phyloP scores from a whole-genome alignment of 2,888 invertebrate genomes.

The Xestia sexstrigata region DNA sequence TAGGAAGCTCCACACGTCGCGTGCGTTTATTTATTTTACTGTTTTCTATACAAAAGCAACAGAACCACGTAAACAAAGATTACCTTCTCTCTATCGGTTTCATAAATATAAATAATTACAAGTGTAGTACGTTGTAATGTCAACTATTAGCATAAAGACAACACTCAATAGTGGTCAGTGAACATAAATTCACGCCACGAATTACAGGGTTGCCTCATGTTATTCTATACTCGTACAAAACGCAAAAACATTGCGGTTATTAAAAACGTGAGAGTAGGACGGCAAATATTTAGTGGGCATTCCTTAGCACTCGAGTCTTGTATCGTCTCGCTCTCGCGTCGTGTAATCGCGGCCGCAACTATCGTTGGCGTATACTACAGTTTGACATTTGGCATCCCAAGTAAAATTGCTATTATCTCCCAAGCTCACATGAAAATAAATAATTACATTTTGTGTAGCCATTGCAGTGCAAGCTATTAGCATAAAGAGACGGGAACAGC shows the following conservation, averaged over 20 bases:
- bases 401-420: neutral
- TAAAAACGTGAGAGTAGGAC: slow-evolving; percentile 7
- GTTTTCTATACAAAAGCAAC: slow-evolving; percentile 21
- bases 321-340: neutral
- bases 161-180: slow-evolving; percentile 53
- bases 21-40: slow-evolving; percentile 32
- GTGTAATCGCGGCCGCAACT: neutral
- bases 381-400: neutral
- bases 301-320: neutral
- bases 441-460: slow-evolving; percentile 44
- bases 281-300: neutral
- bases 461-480: slow-evolving; percentile 53
- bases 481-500: slow-evolving; percentile 60
- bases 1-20: slow-evolving; percentile 42
- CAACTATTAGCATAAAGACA: slow-evolving; percentile 61
- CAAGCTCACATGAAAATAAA: slow-evolving; percentile 46
- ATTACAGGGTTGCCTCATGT: slow-evolving; percentile 48
- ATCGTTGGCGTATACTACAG: neutral
- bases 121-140: slow-evolving; percentile 42
- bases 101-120: slow-evolving; percentile 58
- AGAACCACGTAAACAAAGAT: slow-evolving; percentile 2
- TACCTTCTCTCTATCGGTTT: slow-evolving; percentile 13
- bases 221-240: neutral
- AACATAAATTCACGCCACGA: slow-evolving; percentile 48
- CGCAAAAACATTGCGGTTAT: neutral